Conservation (phyloP, 2,888 invertebrate genomes). For the Pegoplata infirma region DNA sequence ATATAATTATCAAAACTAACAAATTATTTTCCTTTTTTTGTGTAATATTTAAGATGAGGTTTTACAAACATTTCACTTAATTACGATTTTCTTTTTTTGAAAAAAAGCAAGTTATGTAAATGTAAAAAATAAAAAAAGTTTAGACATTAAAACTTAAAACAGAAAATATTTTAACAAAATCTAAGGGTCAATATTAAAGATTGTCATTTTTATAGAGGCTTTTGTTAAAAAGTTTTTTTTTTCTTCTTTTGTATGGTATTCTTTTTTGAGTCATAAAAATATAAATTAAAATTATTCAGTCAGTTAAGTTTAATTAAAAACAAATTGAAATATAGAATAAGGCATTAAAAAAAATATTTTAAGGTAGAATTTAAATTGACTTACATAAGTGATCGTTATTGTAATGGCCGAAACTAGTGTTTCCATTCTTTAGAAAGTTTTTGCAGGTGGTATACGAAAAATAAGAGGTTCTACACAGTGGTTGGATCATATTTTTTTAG, state of each 20-base stretch:
- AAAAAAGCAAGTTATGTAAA: conserved; percentile 13
- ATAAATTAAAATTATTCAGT: conserved; percentile 63
- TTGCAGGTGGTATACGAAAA: too few relatives aligned
- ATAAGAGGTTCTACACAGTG: too few relatives aligned
- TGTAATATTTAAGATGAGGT: conserved; percentile 9
- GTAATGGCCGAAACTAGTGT: too few relatives aligned
- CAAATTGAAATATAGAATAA: conserved; percentile 33
- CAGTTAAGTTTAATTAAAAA: conserved; percentile 55
- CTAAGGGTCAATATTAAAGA: conserved; percentile 28
- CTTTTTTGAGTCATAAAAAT: conserved; percentile 37
- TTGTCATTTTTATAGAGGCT: conserved; percentile 42
- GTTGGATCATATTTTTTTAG: too few relatives aligned
- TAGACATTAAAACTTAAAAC: not conserved
- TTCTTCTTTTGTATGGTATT: conserved; percentile 9
- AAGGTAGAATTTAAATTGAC: too few relatives aligned
- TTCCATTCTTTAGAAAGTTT: too few relatives aligned
- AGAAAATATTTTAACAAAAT: conserved; percentile 18
- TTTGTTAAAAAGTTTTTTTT: conserved; percentile 9
- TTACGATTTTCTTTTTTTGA: conserved; percentile 4
- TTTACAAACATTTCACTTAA: conserved; percentile 37
- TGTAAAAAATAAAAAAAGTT: conserved; percentile 15
- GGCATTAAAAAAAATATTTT: not conserved
- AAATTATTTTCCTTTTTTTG: not conserved
- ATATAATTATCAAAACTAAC: conserved; percentile 48
- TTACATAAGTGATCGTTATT: too few relatives aligned